Percentiles rank a stretch among this genome's conserved stretches.
Evolutionary conservation across 1,140 invertebrate genomes (phyloP).

Genomic region (Druon quercuslanigerum): DNA sequence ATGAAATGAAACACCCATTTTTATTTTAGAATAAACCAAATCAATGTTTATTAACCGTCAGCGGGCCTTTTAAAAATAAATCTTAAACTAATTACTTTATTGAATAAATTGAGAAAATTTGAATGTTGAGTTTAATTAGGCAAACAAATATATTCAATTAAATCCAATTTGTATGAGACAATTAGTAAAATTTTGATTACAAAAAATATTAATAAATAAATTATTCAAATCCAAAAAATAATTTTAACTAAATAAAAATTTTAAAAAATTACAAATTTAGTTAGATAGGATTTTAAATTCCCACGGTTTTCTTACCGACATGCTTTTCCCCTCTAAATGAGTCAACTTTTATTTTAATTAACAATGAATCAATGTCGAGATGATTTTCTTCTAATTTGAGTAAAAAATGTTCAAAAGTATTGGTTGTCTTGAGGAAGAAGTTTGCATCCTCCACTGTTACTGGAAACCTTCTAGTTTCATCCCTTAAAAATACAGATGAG

Average conservation of each 20-base stretch:
- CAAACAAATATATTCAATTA: too few relatives aligned
- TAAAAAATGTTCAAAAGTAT: neutral
- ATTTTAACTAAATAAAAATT: neutral
- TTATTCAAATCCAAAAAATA: neutral
- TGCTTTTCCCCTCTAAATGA: slow-evolving; percentile 1
- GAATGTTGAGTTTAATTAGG: too few relatives aligned
- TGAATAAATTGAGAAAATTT: too few relatives aligned
- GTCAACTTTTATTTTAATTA: slow-evolving; percentile 5
- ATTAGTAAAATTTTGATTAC: too few relatives aligned
- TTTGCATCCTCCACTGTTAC: slow-evolving; percentile 8
- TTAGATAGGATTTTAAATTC: neutral
- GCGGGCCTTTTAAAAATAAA: too few relatives aligned
- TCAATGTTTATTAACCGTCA: too few relatives aligned
- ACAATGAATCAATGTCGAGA: slow-evolving; percentile 5
- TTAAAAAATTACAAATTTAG: neutral
- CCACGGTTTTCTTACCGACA: neutral
- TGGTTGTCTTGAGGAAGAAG: neutral
- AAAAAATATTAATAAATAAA: too few relatives aligned
- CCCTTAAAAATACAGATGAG: neutral
- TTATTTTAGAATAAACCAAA: too few relatives aligned
- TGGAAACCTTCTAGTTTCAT: neutral
- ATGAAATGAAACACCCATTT: too few relatives aligned
- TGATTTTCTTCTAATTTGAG: slow-evolving; percentile 10
- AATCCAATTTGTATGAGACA: too few relatives aligned
- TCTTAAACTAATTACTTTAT: too few relatives aligned